Evolutionary conservation across 2,888 invertebrate species (phyloP).

Genomic region (Drosophila prolongata): DNA sequence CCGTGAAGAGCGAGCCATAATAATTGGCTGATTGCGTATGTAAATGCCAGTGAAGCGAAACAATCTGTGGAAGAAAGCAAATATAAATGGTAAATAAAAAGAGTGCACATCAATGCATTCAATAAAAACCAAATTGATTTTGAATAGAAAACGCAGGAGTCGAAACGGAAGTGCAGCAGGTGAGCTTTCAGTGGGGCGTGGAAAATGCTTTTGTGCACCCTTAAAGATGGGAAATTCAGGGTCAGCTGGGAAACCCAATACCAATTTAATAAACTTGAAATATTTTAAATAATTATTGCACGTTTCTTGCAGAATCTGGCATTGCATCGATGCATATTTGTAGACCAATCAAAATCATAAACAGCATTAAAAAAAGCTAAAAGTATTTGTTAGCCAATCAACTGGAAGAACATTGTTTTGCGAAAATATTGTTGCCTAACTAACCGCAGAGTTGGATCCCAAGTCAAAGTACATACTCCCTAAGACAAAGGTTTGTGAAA

Average conservation of each 20-base stretch:
- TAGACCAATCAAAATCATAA: too few relatives aligned
- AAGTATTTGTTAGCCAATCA: constrained; percentile 8
- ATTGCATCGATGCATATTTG: too few relatives aligned
- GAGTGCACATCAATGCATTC: constrained; percentile 57
- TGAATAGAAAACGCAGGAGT: constrained; percentile 27
- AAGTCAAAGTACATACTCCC: background rate
- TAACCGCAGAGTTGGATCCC: constrained; percentile 14
- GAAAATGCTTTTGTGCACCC: constrained; percentile 18
- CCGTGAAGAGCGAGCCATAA: background rate
- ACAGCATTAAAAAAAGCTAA: background rate
- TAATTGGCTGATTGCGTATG: constrained; percentile 32
- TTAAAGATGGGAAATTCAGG: background rate
- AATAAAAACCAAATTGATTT: constrained; percentile 74
- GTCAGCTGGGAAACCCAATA: background rate
- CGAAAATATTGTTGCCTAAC: constrained; percentile 9
- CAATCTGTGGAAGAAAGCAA: constrained; percentile 21
- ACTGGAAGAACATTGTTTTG: background rate
- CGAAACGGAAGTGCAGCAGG: constrained; percentile 42
- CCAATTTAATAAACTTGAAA: background rate
- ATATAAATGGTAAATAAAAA: constrained; percentile 66
- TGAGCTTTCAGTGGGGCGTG: constrained; percentile 29
- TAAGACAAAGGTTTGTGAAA: constrained; percentile 7
- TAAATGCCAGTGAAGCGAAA: constrained; percentile 14
- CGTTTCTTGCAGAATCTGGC: too few relatives aligned
- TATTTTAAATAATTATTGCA: background rate